phyloP scores from a whole-genome alignment of 2,113 vertebrate genomes.

The Chloropsis cyanopogon region DNA sequence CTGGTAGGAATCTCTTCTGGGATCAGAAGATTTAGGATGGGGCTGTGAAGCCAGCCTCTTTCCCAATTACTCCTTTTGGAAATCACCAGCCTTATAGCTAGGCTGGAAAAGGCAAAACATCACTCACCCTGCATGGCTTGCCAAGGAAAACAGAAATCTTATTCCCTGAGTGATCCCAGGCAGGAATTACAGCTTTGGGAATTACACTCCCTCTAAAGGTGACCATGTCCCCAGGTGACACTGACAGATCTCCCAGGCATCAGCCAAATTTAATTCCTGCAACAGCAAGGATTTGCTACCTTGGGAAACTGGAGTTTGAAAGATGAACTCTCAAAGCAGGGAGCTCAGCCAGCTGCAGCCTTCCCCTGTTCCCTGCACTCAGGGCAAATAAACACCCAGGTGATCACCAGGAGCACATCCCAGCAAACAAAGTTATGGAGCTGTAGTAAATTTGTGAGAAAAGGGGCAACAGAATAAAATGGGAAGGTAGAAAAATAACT shows the following conservation, averaged over 20 bases:
- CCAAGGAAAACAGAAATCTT: neutral
- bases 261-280: neutral
- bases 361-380: neutral
- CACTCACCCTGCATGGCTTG: neutral
- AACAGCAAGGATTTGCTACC: neutral
- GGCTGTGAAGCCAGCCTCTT: neutral
- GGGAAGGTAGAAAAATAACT: neutral
- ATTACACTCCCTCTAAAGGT: neutral
- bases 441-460: fast-evolving
- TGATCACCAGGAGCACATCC: neutral
- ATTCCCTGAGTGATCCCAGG: neutral
- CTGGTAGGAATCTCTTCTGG: neutral
- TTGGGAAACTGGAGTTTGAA: neutral
- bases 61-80: neutral
- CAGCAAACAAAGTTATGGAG: neutral
- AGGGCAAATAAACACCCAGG: neutral
- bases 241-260: neutral
- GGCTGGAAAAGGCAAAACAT: neutral
- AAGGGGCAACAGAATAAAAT: fast-evolving
- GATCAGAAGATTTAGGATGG: neutral
- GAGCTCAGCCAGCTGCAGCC: neutral
- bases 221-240: neutral
- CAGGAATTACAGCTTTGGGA: neutral
- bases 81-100: neutral
- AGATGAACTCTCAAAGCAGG: neutral